Evolutionary conservation across 2,797 vertebrate species (phyloP).

Genomic region (Gobio occitaniae): DNA sequence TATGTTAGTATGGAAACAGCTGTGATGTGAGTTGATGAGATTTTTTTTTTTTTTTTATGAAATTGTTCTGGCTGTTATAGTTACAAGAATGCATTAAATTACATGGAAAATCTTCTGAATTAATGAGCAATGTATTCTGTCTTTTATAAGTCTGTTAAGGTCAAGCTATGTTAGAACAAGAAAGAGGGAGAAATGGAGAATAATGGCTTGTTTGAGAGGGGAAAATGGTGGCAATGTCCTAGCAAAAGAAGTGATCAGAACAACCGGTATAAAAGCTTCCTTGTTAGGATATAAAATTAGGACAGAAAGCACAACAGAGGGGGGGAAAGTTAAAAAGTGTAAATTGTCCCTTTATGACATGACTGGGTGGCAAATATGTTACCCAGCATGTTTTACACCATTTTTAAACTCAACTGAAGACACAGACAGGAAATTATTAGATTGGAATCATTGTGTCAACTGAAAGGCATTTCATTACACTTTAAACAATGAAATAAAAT

Average conservation of each 20-base stretch:
- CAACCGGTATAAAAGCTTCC: conserved; percentile 1
- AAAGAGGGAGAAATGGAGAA: conserved; percentile 14
- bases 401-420: background rate
- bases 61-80: background rate
- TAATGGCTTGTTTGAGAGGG: conserved; percentile 4
- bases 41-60: background rate
- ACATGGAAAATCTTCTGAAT: background rate
- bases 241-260: background rate
- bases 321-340: background rate
- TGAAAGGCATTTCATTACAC: conserved; percentile 4
- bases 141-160: conserved; percentile 19
- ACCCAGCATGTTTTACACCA: background rate
- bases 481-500: conserved; percentile 23
- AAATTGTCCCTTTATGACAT: background rate
- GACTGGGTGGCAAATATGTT: background rate
- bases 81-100: background rate
- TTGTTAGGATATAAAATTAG: conserved; percentile 7
- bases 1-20: conserved; percentile 7
- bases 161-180: background rate
- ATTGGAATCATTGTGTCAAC: background rate
- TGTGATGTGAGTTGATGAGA: background rate
- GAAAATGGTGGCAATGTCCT: background rate
- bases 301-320: background rate
- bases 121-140: background rate
- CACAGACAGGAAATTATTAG: conserved; percentile 7